Evolutionary conservation across 1,140 invertebrate genomes (phyloP).

Genomic region (Ridgeia piscesae): DNA sequence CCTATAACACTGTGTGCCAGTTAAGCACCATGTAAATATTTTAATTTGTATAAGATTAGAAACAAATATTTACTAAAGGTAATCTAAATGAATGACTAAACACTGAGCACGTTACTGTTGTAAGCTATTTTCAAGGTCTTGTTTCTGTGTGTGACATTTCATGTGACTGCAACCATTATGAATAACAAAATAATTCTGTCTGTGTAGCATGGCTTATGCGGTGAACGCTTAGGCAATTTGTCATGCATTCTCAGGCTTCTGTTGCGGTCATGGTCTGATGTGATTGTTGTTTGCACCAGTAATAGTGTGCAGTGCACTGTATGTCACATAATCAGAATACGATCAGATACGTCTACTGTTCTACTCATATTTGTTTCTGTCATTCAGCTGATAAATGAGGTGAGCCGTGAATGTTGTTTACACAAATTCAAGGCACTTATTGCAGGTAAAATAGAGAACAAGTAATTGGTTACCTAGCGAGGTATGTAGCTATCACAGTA

Average conservation of each 20-base stretch:
- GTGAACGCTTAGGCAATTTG: too few relatives aligned
- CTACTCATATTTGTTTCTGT: conserved; percentile 1
- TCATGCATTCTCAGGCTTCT: background rate
- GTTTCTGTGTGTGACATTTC: background rate
- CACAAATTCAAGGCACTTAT: background rate
- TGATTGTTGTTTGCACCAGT: background rate
- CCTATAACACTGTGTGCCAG: background rate
- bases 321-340: background rate
- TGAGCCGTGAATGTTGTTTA: background rate
- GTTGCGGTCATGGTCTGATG: background rate
- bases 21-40: background rate
- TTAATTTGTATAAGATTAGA: background rate
- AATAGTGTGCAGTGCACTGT: background rate
- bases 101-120: too few relatives aligned
- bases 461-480: background rate
- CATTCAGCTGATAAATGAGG: background rate
- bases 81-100: background rate
- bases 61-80: background rate
- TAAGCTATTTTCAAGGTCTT: background rate
- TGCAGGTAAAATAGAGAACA: background rate
- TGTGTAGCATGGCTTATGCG: background rate
- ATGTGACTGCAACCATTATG: background rate
- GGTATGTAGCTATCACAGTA: background rate
- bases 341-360: background rate
- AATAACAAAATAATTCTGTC: background rate